Evolutionary conservation across 2,888 invertebrate genomes (phyloP).

Genomic region (Cephus rjabovi): DNA sequence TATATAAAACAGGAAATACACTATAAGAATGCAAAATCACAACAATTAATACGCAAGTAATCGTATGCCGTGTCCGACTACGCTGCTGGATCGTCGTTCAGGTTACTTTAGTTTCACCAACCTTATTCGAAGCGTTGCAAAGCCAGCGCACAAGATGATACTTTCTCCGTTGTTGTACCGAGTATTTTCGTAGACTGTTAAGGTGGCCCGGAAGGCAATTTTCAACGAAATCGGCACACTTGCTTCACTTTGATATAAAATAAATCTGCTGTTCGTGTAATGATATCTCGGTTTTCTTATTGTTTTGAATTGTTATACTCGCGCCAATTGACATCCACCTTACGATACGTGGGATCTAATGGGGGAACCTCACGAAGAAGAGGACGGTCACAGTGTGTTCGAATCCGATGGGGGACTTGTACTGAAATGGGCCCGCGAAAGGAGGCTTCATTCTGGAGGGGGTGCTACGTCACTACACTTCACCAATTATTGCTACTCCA

Average conservation of each 20-base stretch:
- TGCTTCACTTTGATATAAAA: background rate
- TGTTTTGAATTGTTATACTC: background rate
- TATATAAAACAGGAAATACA: background rate
- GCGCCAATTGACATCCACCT: background rate
- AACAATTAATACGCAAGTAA: background rate
- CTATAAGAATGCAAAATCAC: background rate
- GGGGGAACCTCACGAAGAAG: conserved; percentile 40
- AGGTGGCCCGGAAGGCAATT: background rate
- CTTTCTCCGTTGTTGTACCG: conserved; percentile 12
- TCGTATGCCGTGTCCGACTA: background rate
- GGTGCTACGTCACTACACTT: background rate
- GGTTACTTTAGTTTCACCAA: conserved; percentile 49
- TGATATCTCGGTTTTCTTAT: background rate
- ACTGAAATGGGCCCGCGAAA: conserved; percentile 23
- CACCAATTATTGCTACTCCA: background rate
- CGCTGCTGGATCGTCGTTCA: background rate
- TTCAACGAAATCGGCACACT: background rate
- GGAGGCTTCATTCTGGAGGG: conserved; percentile 5
- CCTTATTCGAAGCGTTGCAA: conserved; percentile 48
- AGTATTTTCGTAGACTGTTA: background rate
- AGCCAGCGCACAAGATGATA: conserved; percentile 24
- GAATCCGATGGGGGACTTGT: conserved; percentile 26
- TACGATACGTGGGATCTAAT: conserved; percentile 1
- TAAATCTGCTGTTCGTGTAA: background rate
- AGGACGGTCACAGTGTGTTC: conserved; percentile 44